Evolutionary conservation across 2,113 vertebrate genomes (phyloP).

Genomic region (Phylloscopus whistleri): DNA sequence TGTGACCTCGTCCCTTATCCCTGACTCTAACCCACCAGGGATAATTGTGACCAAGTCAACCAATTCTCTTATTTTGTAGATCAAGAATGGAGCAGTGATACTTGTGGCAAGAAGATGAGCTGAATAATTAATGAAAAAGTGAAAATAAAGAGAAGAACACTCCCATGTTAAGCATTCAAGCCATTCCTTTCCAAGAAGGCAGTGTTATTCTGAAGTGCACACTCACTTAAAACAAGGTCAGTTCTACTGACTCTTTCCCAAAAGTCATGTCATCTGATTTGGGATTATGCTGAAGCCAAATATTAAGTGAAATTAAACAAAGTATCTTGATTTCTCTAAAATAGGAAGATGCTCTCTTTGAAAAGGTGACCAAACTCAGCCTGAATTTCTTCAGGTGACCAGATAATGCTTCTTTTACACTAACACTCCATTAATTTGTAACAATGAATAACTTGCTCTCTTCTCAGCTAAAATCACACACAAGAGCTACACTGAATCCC

Average conservation of each 20-base stretch:
- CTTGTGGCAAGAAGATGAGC: not conserved
- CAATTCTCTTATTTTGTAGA: not conserved
- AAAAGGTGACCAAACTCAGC: not conserved
- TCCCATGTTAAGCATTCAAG: not conserved
- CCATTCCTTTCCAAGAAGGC: not conserved
- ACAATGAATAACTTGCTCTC: not conserved
- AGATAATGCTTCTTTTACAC: not conserved
- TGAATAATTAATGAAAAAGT: not conserved
- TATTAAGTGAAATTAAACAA: not conserved
- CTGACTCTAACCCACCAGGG: fast-evolving
- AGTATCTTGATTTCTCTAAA: not conserved
- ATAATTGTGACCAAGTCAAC: fast-evolving
- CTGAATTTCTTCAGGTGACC: not conserved
- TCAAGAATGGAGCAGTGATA: not conserved
- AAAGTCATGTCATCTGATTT: not conserved
- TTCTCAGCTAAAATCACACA: not conserved
- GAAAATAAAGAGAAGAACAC: not conserved
- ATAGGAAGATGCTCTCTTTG: not conserved
- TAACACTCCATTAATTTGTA: not conserved
- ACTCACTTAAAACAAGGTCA: not conserved
- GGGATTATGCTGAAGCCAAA: not conserved
- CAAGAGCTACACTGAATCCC: not conserved
- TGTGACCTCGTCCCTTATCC: fast-evolving
- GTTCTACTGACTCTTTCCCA: not conserved
- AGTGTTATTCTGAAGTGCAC: not conserved